Evolutionary conservation across 2,113 vertebrate species (phyloP).

Genomic region (Apodemus sylvaticus): DNA sequence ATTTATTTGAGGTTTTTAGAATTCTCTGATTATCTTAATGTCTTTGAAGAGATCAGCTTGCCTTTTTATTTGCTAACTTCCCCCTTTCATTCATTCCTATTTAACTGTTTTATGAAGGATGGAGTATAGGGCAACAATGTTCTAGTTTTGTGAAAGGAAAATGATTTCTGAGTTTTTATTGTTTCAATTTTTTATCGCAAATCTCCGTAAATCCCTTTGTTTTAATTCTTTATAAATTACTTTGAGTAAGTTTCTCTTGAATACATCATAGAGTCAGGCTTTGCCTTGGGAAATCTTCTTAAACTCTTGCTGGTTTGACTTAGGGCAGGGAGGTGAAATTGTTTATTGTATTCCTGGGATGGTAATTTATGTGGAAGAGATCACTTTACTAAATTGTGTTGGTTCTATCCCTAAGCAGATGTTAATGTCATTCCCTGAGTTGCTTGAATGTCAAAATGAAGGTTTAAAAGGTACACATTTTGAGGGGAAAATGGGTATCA

Average conservation of each 20-base stretch:
- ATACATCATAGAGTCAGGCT: background rate
- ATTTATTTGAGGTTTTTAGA: background rate
- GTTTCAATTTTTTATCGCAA: background rate
- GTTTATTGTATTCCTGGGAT: background rate
- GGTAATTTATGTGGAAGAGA: background rate
- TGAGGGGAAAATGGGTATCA: background rate
- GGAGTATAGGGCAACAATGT: background rate
- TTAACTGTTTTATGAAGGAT: background rate
- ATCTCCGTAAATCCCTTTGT: background rate
- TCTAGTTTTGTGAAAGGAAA: background rate
- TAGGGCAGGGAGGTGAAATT: background rate
- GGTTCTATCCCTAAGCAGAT: background rate
- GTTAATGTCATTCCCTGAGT: background rate
- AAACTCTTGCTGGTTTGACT: slow-evolving; percentile 8
- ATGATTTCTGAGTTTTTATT: background rate
- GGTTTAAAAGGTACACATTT: slow-evolving; percentile 1
- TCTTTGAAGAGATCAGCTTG: background rate
- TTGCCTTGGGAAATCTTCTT: slow-evolving; percentile 28
- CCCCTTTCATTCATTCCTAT: background rate
- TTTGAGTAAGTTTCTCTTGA: background rate
- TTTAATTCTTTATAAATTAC: slow-evolving; percentile 49
- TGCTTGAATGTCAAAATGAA: slow-evolving; percentile 7
- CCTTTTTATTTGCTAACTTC: background rate
- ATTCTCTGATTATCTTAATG: background rate
- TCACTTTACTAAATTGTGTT: background rate